These are phyloP conservation scores for Tringa solitaria DNA, from an alignment of 2,113 vertebrate genomes.

Conservation along the genomic window DNA sequence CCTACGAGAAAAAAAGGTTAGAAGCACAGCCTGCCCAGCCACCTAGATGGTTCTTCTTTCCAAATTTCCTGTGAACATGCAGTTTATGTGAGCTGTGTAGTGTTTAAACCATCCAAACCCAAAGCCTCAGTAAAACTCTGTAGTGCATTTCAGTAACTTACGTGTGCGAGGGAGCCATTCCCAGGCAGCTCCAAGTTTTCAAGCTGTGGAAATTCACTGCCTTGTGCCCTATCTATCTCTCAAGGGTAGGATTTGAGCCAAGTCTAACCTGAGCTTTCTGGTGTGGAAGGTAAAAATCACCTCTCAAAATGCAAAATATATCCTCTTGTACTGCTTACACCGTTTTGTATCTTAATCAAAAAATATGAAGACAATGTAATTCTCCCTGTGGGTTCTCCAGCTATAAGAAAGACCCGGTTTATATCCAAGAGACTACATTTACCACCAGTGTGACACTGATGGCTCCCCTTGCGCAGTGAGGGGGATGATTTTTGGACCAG, in stretches of 20 bases:
- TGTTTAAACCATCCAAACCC: not conserved
- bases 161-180: not conserved
- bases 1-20: not conserved
- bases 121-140: not conserved
- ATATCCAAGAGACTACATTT: not conserved
- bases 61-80: not conserved
- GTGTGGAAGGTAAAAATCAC: not conserved
- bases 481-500: not conserved
- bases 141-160: not conserved
- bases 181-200: not conserved
- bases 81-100: not conserved
- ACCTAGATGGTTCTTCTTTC: not conserved
- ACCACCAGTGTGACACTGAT: not conserved
- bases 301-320: not conserved
- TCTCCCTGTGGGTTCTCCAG: not conserved
- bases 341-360: not conserved
- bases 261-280: not conserved
- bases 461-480: not conserved
- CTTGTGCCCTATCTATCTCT: not conserved
- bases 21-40: not conserved
- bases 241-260: not conserved
- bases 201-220: not conserved
- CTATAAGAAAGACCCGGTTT: not conserved
- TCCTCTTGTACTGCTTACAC: not conserved
- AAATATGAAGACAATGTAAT: fast-evolving